Evolutionary conservation across 1,140 invertebrate genomes (phyloP).

Genomic region (Camponotus vicinus): DNA sequence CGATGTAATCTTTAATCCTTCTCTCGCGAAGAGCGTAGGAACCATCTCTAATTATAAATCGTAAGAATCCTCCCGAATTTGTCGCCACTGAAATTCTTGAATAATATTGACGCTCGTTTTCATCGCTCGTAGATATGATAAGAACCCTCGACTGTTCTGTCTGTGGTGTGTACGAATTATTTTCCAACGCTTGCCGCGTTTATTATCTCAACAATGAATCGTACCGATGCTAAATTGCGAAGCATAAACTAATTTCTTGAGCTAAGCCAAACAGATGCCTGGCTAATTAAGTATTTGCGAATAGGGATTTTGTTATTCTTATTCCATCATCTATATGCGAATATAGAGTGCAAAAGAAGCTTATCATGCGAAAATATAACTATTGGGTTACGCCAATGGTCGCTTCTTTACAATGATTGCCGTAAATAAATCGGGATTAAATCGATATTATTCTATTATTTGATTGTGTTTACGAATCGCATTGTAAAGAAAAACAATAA

Average conservation of each 20-base stretch:
- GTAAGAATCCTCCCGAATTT: background rate
- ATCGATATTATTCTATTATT: background rate
- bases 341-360: constrained; percentile 46
- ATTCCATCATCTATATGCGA: constrained; percentile 28
- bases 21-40: background rate
- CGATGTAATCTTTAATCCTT: background rate
- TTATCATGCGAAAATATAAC: constrained; percentile 40
- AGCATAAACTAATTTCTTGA: constrained; percentile 40
- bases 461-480: background rate
- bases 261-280: constrained; percentile 34
- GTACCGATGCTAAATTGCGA: constrained; percentile 36
- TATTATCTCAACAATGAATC: constrained; percentile 14
- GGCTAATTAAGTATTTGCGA: constrained; percentile 51
- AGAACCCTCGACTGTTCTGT: constrained; percentile 21
- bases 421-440: constrained; percentile 20
- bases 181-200: constrained; percentile 7
- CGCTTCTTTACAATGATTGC: background rate
- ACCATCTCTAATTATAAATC: constrained; percentile 24
- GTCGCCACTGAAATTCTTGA: constrained; percentile 19
- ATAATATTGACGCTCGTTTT: constrained; percentile 9
- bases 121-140: constrained; percentile 50
- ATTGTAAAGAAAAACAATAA: constrained; percentile 7
- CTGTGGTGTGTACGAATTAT: constrained; percentile 23
- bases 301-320: constrained; percentile 26
- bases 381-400: constrained; percentile 4